These are phyloP conservation scores for Megastigmus dorsalis DNA, from an alignment of 2,888 invertebrate genomes.

Conservation along the genomic window DNA sequence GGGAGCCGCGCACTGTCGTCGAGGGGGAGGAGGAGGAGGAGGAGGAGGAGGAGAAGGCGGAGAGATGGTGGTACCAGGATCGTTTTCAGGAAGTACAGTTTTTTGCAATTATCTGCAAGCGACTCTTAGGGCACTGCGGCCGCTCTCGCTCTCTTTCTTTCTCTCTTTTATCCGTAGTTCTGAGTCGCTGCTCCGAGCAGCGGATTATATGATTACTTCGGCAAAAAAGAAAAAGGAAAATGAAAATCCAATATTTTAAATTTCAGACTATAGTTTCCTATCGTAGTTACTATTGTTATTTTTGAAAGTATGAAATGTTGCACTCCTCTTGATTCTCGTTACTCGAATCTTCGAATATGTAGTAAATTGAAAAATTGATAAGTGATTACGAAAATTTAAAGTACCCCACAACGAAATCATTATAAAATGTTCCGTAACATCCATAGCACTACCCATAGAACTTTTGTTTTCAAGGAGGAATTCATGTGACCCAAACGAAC, in stretches of 20 bases:
- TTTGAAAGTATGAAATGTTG: too few species aligned
- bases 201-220: constrained; percentile 39
- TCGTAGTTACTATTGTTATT: too few species aligned
- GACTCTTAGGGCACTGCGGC: constrained; percentile 9
- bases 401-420: too few species aligned
- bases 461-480: too few species aligned
- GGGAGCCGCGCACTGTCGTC: constrained; percentile 57
- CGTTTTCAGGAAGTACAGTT: constrained; percentile 58
- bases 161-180: not conserved
- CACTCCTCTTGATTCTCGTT: too few species aligned
- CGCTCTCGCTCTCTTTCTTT: constrained; percentile 4
- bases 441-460: too few species aligned
- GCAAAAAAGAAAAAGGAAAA: constrained; percentile 11
- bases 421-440: too few species aligned
- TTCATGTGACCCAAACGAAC: too few species aligned
- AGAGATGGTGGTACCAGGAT: constrained; percentile 62
- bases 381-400: too few species aligned
- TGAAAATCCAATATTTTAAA: too few species aligned
- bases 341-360: too few species aligned
- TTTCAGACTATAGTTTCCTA: too few species aligned
- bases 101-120: constrained; percentile 69
- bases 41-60: not conserved
- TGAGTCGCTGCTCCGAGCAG: not conserved
- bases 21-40: constrained; percentile 11
- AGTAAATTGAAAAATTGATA: not conserved